A percentile compares a stretch with the other conserved stretches of the same genome.
phyloP scores from a whole-genome alignment of 2,888 invertebrate species.

The Tipula lateralis region DNA sequence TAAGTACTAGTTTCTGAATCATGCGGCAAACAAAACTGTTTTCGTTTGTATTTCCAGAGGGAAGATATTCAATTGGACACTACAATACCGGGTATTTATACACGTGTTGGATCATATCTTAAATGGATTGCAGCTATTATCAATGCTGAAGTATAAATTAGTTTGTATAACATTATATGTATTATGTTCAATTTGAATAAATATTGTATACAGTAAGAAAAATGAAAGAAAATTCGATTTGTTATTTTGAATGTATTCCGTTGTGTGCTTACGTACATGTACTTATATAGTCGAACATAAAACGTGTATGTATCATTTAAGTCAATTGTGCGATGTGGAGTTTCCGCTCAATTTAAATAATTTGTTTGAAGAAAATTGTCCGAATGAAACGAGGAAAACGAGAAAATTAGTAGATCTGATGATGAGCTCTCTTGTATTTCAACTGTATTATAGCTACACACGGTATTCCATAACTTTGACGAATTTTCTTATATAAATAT shows the following conservation, averaged over 20 bases:
- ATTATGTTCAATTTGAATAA: background rate
- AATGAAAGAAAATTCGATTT: background rate
- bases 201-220: background rate
- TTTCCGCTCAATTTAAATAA: conserved; percentile 19
- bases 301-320: background rate
- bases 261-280: background rate
- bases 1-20: background rate
- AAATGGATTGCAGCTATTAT: conserved; percentile 35
- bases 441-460: background rate
- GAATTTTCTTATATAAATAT: background rate
- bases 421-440: too few relatives aligned
- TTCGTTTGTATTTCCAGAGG: conserved; percentile 30
- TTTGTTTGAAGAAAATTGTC: background rate
- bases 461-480: background rate
- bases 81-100: conserved; percentile 36
- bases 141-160: background rate
- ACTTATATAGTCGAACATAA: background rate
- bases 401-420: background rate
- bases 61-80: conserved; percentile 32
- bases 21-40: background rate
- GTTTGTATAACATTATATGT: background rate
- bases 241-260: background rate
- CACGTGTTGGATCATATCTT: conserved; percentile 35
- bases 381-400: background rate
- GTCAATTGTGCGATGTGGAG: background rate